Base-by-base conservation (phyloP, 92 coral and sea anemone genomes). In the Zoanthus sociatus region DNA sequence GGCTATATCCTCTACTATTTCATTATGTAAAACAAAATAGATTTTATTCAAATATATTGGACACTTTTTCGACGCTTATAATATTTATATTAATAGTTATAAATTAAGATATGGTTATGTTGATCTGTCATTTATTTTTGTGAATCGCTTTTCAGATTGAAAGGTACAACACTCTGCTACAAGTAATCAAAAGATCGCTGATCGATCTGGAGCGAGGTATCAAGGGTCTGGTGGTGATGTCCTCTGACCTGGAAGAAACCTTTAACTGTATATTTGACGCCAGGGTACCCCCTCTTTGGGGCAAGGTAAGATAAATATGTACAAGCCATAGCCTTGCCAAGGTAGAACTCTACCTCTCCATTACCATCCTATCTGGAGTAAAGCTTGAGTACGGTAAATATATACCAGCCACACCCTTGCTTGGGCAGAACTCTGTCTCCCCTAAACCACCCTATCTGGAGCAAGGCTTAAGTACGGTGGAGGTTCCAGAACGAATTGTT, bases 201-300 rank as follows among this genome's bases (percentile, higher is more conserved):
- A 91, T 97, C 73, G 99, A 97, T 73, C 92, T 97, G 76, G 99
- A 97, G 92, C 94, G 93, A 11, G 99, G 99, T 55, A 97, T 97
- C 86, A 97, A 97, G 83, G 99, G 99, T 61, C 88, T 97, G 55
- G 99, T 97, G 33, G 99, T 97, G 66, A 97, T 97, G 99, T 97
- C 99, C 4, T 97, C 99, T n/a, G 98, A 93, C 77, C 90, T 97
- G 64, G 99, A 97, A 78, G 99, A 97, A 86, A 97, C 99, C 3
- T 97, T 95, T 74, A 89, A 95, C 78, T 97, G 98, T 78, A 97
- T 97, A 73, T 95, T 58, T 77, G 98, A 97, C 82, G 99, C 96
- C 79, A 87, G 95, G 32, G 99, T 97, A n/a, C 99, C 99, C 1
- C 95, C 99, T 30, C 94, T 97, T 6, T 97, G 99, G 98, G 98